A percentile compares a stretch with the other conserved stretches of the same genome.
Evolutionary conservation across 2,888 invertebrate species (phyloP).

Genomic region (Spisula subtruncata): DNA sequence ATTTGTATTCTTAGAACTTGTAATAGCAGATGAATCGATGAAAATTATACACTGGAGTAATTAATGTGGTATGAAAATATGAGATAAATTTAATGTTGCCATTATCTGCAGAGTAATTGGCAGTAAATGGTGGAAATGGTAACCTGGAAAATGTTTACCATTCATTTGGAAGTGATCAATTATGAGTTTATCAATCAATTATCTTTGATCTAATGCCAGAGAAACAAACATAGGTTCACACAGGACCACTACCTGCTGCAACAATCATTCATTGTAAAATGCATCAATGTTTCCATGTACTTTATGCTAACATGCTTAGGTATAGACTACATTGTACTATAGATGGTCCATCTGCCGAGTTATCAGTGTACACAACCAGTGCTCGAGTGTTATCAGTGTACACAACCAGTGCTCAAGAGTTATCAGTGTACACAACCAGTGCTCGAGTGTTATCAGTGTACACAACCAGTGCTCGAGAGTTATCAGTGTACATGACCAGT

Average conservation of each 20-base stretch:
- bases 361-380: too few species aligned
- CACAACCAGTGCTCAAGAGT: too few species aligned
- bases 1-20: not conserved
- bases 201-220: conserved; percentile 40
- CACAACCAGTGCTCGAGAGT: too few species aligned
- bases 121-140: not conserved
- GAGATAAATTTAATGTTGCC: not conserved
- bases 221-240: conserved; percentile 13
- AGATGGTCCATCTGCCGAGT: too few species aligned
- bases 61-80: not conserved
- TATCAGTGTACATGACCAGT: too few species aligned
- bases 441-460: too few species aligned
- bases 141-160: conserved; percentile 15
- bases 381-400: too few species aligned
- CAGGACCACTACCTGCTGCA: not conserved
- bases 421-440: too few species aligned
- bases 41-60: not conserved
- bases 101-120: not conserved
- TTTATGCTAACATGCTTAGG: too few species aligned
- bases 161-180: conserved; percentile 16
- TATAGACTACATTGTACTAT: too few species aligned
- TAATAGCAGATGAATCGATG: not conserved
- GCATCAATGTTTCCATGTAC: too few species aligned
- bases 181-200: conserved; percentile 40
- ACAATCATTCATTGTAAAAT: too few species aligned